Base-by-base conservation (phyloP, 2,888 invertebrate species). In the Tenthredo notha region DNA sequence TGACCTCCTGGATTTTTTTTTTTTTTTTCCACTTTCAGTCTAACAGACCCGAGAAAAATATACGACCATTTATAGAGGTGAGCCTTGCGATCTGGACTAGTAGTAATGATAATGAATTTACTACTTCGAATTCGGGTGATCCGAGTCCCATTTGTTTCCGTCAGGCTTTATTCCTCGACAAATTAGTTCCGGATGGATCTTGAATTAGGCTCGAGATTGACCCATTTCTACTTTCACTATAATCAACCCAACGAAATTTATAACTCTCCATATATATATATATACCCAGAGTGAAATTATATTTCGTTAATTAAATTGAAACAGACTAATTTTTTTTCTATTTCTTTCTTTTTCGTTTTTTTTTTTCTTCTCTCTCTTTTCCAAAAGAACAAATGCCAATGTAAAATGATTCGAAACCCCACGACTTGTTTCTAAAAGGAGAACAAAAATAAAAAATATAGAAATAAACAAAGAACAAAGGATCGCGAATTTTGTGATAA, bases 131-230 rank as follows among this genome's bases (percentile, higher is more conserved):
- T 15, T 33, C 47, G 18, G 9, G 29, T 77, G 77, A 77, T 54
- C 54, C 77, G 9, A 29, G 54, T 54, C 50, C 47, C 77, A 77
- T 77, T 77, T 33, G 21, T 77, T 50, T n/a, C 47, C 18, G 77
- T 77, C 77, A 54, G 33, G 5, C 77, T 54, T 77, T 77, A 77
- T 77, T 54, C 77, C 77, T n/a, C 18, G 29, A 18, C 33, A n/a
- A 54, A 77, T 77, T 77, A 54, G 50, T 77, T 33, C 33, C 77
- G 50, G 40, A 77, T 77, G 77, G 77, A 77, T 77, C 54, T 77
- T 33, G 54, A 54, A 77, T 77, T 50, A 15, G 47, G 15, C 29
- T 77, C 50, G 50, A 77, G 50, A 77, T 77, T 54, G 77, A 77
- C 77, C 77, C 33, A 29, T 77, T 77, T 18, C 54, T 54, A 33